Evolutionary conservation across 2,797 vertebrate species (phyloP).

Genomic region (Carcharodon carcharias): DNA sequence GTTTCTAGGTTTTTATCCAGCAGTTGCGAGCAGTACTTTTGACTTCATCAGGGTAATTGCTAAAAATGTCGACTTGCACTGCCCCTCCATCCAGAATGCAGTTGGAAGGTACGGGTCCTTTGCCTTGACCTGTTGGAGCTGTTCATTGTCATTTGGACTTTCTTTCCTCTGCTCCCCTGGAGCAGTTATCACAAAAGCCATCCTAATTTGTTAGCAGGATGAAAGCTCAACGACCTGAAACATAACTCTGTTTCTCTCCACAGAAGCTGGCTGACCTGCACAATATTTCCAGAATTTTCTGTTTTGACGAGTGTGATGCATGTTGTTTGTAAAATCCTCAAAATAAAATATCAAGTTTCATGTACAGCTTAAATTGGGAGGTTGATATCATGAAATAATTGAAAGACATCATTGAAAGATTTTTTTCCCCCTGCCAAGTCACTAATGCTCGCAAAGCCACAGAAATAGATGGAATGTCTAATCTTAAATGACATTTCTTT

Average conservation of each 20-base stretch:
- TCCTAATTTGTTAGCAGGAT: not conserved
- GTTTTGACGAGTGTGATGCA: not conserved
- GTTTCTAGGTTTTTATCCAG: not conserved
- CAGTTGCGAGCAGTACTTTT: not conserved
- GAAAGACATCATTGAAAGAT: not conserved
- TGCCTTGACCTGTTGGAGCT: too few relatives aligned
- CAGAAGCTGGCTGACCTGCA: not conserved
- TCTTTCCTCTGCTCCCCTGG: not conserved
- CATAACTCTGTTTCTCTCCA: not conserved
- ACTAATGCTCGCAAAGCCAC: not conserved
- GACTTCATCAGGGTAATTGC: not conserved
- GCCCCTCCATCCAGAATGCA: not conserved
- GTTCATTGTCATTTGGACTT: too few relatives aligned
- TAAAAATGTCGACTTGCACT: not conserved
- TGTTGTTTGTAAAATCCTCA: not conserved
- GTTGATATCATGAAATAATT: not conserved
- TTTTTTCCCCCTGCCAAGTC: not conserved
- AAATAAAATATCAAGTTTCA: not conserved
- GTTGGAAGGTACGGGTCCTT: not conserved
- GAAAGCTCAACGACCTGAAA: not conserved
- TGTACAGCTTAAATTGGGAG: not conserved
- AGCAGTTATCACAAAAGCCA: not conserved
- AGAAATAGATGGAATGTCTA: not conserved
- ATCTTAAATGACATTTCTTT: not conserved
- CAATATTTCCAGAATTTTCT: too few relatives aligned